Base-by-base conservation (phyloP, 2,113 vertebrate genomes). In the Myotis yumanensis region DNA sequence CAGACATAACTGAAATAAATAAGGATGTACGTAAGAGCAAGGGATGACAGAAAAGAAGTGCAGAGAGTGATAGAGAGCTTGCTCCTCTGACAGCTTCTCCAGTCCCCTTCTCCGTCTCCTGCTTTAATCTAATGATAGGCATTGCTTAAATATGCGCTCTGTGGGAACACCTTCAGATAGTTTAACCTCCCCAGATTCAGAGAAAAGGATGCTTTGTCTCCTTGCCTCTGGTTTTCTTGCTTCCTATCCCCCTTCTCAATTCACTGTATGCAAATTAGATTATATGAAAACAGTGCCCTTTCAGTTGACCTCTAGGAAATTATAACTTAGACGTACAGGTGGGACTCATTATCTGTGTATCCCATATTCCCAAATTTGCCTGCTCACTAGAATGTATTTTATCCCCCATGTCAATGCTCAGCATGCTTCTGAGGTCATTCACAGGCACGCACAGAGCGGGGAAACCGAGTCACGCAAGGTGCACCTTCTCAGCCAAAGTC, bases 271-370 rank as follows among this genome's bases (percentile, higher is more conserved):
- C 62, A 73, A 20, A 46, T 57, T 25, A 66, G 46, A 11, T 51
- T 40, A 68, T 25, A n/a, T 25, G 20, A 75, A 69, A 51, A 73
- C 7, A 43, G 11, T 25, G 20, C 15, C 64, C 15, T 32, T 96
- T 73, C 28, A 84, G 4, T 51, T 83, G 22, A 37, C 22, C 57
- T 82, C 28, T 52, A 59, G n/a, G 69, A 96, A 89, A 59, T 66
- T 2, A 35, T 12, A 69, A 75, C 77, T 86, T 43, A 77, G 81
- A 87, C 9, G 0, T 66, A 32, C 35, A 62, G 17, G 59, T 46
- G 52, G 43, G 54, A 28, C 11, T 89, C 16, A 0, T 76, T 90
- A 66, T 16, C 28, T 83, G 35, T 37, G 14, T 37, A 79, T n/a
- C 89, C 20, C 14, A 4, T 59, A 18, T 62, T 87, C 79, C 30